Evolutionary conservation across 2,113 vertebrate species (phyloP), one percentile per base, ranked within the genome.

Genomic region (Menura novaehollandiae): DNA sequence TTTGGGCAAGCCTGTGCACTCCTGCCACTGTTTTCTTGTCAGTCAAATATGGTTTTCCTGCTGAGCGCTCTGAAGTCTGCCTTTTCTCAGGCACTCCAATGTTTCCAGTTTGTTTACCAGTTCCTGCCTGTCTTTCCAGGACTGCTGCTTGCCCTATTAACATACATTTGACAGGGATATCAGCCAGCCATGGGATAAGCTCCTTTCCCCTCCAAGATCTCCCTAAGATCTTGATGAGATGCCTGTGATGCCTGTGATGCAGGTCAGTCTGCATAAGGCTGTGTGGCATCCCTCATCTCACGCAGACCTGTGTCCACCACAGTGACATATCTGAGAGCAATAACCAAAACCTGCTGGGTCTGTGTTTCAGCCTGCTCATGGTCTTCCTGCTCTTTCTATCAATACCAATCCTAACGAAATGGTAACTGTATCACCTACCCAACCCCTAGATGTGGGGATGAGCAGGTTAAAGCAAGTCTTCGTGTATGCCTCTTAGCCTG

Each of bases 221-320:
- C 24, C n/a, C 10, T 22, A 43, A 43, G 20, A 20, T n/a, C n/a
- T n/a, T n/a, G n/a, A n/a, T n/a, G n/a, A n/a, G n/a, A n/a, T n/a
- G n/a, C n/a, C n/a, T n/a, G n/a, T n/a, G n/a, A n/a, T 66, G 22
- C 10, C 66, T 56, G 28, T 49, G 82, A 47, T 9, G 8, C 5
- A 5, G 44, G 8, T 73, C 33, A 63, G 6, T 53, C 35, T 81
- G 47, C 3, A 4, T 15, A 35, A 52, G 60, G 7, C 21, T 84
- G 27, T 28, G n/a, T 69, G 64, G 6, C 32, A 78, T 5, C 22
- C 73, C 62, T 13, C 0, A 1, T 59, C 84, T 92, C 30, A 51
- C 2, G 20, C 0, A 7, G 32, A 41, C 11, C 23, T 1, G 0
- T 44, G 56, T 49, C 13, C 1, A 3, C 32, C n/a, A 22, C 10